phyloP scores from a whole-genome alignment of 2,113 vertebrate species.

The Crotalus helleri region DNA sequence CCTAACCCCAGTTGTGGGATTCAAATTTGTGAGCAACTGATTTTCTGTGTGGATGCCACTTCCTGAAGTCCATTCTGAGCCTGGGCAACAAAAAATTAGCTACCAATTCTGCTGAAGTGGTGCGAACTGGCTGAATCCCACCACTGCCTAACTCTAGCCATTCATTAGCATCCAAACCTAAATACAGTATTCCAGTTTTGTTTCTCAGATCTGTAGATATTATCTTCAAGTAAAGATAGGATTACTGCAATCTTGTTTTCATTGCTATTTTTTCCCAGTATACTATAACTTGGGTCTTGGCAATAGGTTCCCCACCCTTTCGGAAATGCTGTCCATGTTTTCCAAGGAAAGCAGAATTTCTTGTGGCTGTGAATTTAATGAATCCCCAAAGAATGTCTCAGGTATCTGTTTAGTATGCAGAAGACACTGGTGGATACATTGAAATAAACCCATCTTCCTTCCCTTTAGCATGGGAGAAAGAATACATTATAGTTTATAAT shows the following conservation, averaged over 20 bases:
- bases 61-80: too few relatives aligned
- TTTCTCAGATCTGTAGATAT: background rate
- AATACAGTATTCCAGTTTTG: too few relatives aligned
- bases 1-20: too few relatives aligned
- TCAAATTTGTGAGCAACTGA: too few relatives aligned
- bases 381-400: background rate
- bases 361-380: background rate
- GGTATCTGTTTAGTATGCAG: slow-evolving; percentile 16
- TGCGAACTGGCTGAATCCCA: too few relatives aligned
- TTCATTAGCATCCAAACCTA: background rate
- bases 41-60: too few relatives aligned
- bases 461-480: background rate
- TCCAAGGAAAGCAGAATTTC: background rate
- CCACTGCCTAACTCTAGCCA: background rate
- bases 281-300: background rate
- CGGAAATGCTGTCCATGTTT: background rate
- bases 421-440: background rate
- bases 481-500: slow-evolving; percentile 9
- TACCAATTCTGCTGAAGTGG: too few relatives aligned
- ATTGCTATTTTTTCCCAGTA: background rate
- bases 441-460: background rate
- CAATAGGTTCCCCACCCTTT: background rate
- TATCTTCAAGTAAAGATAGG: background rate
- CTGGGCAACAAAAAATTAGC: too few relatives aligned
- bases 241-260: background rate